Conservation (phyloP, 2,797 vertebrate species). For the Mormyrops attenuatus region DNA sequence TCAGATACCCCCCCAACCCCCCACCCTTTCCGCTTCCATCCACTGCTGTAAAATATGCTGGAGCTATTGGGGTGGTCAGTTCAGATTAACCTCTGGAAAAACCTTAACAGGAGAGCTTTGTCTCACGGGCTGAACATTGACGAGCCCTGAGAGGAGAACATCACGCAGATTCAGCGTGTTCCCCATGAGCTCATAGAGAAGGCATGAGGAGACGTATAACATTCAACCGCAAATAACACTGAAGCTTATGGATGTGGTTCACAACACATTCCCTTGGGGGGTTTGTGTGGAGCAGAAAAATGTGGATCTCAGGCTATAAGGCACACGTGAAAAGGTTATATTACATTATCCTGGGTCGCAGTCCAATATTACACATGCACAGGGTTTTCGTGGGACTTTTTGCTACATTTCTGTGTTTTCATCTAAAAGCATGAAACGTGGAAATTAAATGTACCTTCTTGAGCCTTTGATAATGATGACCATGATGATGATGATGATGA, state of each 20-base stretch:
- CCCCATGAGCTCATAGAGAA: not conserved
- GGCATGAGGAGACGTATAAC: not conserved
- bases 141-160: not conserved
- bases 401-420: not conserved
- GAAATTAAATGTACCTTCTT: not conserved
- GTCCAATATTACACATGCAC: not conserved
- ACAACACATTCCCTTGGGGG: not conserved
- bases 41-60: not conserved
- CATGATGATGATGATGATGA: not conserved
- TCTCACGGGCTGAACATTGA: not conserved
- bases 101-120: not conserved
- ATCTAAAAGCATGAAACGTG: not conserved
- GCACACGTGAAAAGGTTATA: not conserved
- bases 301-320: not conserved
- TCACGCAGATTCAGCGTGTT: not conserved
- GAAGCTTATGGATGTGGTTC: not conserved
- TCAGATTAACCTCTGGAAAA: not conserved
- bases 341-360: conserved; percentile 4
- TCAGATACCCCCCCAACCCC: not conserved
- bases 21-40: not conserved
- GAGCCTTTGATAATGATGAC: not conserved
- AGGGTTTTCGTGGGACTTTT: not conserved
- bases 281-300: conserved; percentile 7
- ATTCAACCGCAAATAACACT: not conserved
- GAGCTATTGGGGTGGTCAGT: not conserved